Evolutionary conservation across 2,113 vertebrate genomes (phyloP), one percentile per base, ranked within the genome.

Genomic region (Ploceus nigricollis): DNA sequence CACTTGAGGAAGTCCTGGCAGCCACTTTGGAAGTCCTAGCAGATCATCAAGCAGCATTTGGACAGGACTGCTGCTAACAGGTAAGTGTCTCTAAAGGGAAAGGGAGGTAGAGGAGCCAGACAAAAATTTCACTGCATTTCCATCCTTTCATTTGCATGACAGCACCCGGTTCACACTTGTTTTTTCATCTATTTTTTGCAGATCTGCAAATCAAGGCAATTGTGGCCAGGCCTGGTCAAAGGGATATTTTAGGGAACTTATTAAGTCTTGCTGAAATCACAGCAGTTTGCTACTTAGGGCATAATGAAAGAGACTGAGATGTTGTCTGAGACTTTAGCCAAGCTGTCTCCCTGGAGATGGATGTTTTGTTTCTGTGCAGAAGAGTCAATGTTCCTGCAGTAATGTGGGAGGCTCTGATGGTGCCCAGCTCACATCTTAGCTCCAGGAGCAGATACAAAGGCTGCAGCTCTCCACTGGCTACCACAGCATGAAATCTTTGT

Each of bases 201-300:
- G 44, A 75, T 68, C 85, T 78, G n/a, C 63, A 90, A 95, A 93
- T 95, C 58, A 90, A 83, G 47, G 58, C 82, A 82, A 77, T 82
- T 63, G 77, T 47, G 58, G 54, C 54, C 82, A 66, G 25, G 23
- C 78, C 35, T 66, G 61, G 85, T 50, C 79, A 80, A 77, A 47
- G 20, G 39, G 56, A n/a, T 97, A 89, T 90, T 94, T 88, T 86
- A 77, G 64, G 87, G 42, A 86, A 44, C 58, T 89, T 82, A 48
- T 23, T 66, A 80, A 95, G 58, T 23, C 54, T 77, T 73, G 31
- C 85, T 94, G 82, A 96, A 94, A 88, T 88, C 75, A 77, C 58
- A 81, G 78, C 50, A 66, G 53, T 75, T 95, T 94, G 28, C 68
- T 88, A 25, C 71, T 80, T 73, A 50, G 58, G 71, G 27, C 18